A percentile compares a stretch with the other conserved stretches of the same genome.
These are phyloP conservation scores for Enteromius paludinosus DNA, from an alignment of 2,797 vertebrate genomes.

Conservation along the genomic window DNA sequence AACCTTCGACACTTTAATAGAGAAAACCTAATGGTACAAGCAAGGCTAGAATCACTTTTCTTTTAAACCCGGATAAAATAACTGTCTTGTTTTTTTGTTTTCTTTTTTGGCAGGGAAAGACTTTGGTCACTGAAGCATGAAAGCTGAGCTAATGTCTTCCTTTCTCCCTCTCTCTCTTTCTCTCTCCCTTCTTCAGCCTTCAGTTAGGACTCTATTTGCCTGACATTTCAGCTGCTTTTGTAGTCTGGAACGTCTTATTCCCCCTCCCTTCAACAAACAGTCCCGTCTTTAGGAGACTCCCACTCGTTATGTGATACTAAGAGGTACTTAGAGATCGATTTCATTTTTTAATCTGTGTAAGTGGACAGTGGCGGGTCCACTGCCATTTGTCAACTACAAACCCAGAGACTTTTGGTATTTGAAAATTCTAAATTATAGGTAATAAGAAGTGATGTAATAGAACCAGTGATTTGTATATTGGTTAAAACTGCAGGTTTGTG, in stretches of 20 bases:
- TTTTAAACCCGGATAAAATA: conserved; percentile 49
- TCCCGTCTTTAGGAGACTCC: conserved; percentile 53
- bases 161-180: conserved; percentile 40
- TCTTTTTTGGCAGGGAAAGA: conserved; percentile 49
- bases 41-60: conserved; percentile 39
- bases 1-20: neutral
- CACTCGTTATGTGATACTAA: conserved; percentile 73
- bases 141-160: conserved; percentile 52
- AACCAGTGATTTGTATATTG: neutral
- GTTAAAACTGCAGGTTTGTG: neutral
- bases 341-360: conserved; percentile 82
- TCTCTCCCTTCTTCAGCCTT: conserved; percentile 39
- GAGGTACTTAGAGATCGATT: conserved; percentile 80
- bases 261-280: conserved; percentile 37
- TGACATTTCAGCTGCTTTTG: conserved; percentile 57
- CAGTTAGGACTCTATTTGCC: conserved; percentile 66
- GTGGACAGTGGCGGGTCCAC: conserved; percentile 70
- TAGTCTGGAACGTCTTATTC: conserved; percentile 66
- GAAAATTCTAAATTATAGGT: neutral
- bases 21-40: conserved; percentile 30
- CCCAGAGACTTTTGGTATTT: neutral
- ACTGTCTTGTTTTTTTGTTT: conserved; percentile 47
- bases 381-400: conserved; percentile 63
- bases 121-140: conserved; percentile 50
- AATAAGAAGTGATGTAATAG: neutral